Evolutionary conservation across 2,888 invertebrate genomes (phyloP), one percentile per base, ranked within the genome.

Genomic region (Polyommatus iphigenia): DNA sequence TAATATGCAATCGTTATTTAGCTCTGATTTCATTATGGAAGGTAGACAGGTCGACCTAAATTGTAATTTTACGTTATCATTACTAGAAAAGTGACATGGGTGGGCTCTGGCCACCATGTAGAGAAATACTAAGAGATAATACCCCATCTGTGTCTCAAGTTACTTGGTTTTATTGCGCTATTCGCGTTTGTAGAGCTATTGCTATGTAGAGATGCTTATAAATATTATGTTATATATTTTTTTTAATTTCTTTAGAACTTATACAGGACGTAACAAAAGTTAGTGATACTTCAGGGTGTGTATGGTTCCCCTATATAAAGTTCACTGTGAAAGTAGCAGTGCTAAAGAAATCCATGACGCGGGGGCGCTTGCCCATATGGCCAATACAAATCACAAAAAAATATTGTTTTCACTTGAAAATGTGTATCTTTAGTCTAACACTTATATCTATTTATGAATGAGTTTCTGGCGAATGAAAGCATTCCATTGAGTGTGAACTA

Each of bases 401-500:
- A 46, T 8, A 10, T 1, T 10, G 41, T 36, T 36, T 36, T 36
- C 36, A 36, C 36, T 36, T 36, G 6, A 36, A 36, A 36, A 36
- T 36, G 6, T 6, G 36, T 36, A 36, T 36, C 36, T 36, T 36
- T 36, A 6, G 6, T 36, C 0, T 36, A 13, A 50, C 50, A 50
- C 50, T 50, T n/a, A n/a, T n/a, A 15, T 50, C 50, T 50, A 15
- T 67, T 67, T 20, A 6, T 29, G 29, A 67, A 32, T 15, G 29
- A 15, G 18, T 32, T 29, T 67, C 67, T 67, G 75, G 54, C 50
- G 50, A 73, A 73, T 73, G 46, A 54, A 54, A 24, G 54, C 73
- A 73, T 73, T 73, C 77, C 36, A 77, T 57, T 71, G 57, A 71
- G 46, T 29, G 80, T 79, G 79, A 80, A 80, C 81, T 80, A 82